phyloP scores from a whole-genome alignment of 2,797 vertebrate genomes.

The Halcyon badia region DNA sequence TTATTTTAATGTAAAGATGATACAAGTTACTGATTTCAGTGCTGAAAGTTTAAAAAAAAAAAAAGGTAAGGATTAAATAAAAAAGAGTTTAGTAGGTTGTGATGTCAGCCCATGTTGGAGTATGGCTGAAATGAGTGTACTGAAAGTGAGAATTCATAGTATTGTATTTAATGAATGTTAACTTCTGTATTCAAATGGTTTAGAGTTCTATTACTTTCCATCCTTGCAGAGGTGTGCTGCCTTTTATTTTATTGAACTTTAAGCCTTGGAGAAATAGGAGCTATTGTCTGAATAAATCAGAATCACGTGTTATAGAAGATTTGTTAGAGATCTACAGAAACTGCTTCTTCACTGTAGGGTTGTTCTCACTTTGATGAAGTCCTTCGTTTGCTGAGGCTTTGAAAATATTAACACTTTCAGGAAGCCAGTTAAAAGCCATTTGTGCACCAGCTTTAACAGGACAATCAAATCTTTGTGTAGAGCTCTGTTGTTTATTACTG shows the following conservation, averaged over 20 bases:
- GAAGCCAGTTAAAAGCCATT: conserved; percentile 64
- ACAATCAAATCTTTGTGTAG: conserved; percentile 72
- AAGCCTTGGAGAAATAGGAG: neutral
- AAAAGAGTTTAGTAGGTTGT: neutral
- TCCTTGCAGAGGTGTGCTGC: neutral
- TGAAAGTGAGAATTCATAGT: neutral
- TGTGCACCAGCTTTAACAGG: conserved; percentile 69
- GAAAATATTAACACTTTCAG: conserved; percentile 43
- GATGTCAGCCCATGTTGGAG: neutral
- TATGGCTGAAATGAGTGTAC: neutral
- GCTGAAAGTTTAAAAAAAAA: neutral
- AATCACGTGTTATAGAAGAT: neutral
- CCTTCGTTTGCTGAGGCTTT: neutral
- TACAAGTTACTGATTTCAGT: neutral
- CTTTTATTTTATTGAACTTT: neutral
- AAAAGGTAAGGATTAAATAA: neutral
- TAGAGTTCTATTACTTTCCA: neutral
- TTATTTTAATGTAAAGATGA: neutral
- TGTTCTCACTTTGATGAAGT: conserved; percentile 11
- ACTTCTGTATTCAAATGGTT: neutral
- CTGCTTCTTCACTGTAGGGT: neutral
- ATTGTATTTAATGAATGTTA: neutral
- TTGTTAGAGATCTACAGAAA: neutral
- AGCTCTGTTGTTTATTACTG: conserved; percentile 79
- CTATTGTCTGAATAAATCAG: conserved; percentile 8